Evolutionary conservation across 2,113 vertebrate genomes (phyloP), one percentile per base, ranked within the genome.

Genomic region (Hippopotamus amphibius): DNA sequence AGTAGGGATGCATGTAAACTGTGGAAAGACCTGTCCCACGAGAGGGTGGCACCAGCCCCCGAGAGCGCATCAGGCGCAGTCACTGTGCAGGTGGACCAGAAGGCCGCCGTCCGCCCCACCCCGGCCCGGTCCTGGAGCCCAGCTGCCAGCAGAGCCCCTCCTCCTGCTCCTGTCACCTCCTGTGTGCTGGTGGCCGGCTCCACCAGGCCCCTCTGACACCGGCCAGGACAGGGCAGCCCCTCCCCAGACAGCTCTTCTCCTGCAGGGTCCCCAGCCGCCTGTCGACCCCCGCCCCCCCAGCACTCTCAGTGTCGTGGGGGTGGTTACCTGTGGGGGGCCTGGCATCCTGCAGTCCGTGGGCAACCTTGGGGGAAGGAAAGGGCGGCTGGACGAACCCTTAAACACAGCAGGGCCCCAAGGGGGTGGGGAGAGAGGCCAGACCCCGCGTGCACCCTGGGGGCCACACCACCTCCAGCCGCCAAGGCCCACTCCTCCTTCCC

Each of bases 51-150:
- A 1, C 37, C 37, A n/a, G 4, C 15, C 30, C 59, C 21, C 5
- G 4, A 72, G 59, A n/a, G 21, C 0, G 41, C 6, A 41, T 65
- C 82, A 43, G 0, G 50, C 15, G 88, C 66, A 71, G 89, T 97
- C 96, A 92, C 97, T 94, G 95, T 97, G 97, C 95, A 88, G 97
- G 96, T 96, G 87, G 59, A 97, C 37, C 37, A 96, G 97, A 97
- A 90, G 33, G 66, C 59, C 9, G 0, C 4, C 0, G 1, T 11
- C 61, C 5, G 4, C 90, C 24, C 37, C 30, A 6, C 24, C n/a
- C 8, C 46, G 11, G 21, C 68, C 17, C 13, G 2, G 9, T 30
- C 48, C 65, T 30, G 0, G 41, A 77, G 84, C 50, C 21, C 53
- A 9, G 21, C 8, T 0, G 11, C 69, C 0, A 1, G 82, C 5